These are phyloP conservation scores for Dendropsophus ebraccatus DNA, from an alignment of 2,113 vertebrate genomes.

Conservation along the genomic window DNA sequence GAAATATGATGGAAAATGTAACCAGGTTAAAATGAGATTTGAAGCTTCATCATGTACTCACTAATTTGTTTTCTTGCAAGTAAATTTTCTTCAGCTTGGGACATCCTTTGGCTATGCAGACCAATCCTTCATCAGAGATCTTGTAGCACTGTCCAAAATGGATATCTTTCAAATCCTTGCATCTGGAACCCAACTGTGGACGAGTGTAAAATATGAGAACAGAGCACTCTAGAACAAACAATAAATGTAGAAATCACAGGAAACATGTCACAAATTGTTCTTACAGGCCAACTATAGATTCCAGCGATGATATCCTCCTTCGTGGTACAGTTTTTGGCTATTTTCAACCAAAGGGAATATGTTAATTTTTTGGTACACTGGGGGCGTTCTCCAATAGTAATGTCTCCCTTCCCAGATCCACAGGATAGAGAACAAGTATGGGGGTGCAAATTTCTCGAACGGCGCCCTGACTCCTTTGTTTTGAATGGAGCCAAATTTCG, in stretches of 20 bases:
- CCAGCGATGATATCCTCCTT: too few species aligned
- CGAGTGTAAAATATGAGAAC: slow-evolving; percentile 52
- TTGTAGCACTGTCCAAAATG: slow-evolving; percentile 98
- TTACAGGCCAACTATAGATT: too few species aligned
- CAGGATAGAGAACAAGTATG: too few species aligned
- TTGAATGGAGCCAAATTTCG: too few species aligned
- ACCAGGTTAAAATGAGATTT: neutral
- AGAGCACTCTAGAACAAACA: neutral
- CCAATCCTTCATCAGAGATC: slow-evolving; percentile 94
- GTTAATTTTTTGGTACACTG: too few species aligned
- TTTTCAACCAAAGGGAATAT: too few species aligned
- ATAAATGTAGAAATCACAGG: neutral
- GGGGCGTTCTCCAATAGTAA: too few species aligned
- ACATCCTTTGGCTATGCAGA: slow-evolving; percentile 91
- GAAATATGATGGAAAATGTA: neutral
- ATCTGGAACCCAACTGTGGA: slow-evolving; percentile 88
- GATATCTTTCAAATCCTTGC: slow-evolving; percentile 91
- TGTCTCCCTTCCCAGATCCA: too few species aligned
- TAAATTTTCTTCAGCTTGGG: slow-evolving; percentile 94
- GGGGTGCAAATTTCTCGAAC: too few species aligned
- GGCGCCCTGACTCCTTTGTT: too few species aligned
- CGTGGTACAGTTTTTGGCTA: too few species aligned
- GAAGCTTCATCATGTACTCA: slow-evolving; percentile 71
- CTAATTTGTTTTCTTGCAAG: slow-evolving; percentile 99
- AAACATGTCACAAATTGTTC: too few species aligned